Base-by-base conservation (phyloP, 1,140 invertebrate genomes). In the Sinonovacula constricta region DNA sequence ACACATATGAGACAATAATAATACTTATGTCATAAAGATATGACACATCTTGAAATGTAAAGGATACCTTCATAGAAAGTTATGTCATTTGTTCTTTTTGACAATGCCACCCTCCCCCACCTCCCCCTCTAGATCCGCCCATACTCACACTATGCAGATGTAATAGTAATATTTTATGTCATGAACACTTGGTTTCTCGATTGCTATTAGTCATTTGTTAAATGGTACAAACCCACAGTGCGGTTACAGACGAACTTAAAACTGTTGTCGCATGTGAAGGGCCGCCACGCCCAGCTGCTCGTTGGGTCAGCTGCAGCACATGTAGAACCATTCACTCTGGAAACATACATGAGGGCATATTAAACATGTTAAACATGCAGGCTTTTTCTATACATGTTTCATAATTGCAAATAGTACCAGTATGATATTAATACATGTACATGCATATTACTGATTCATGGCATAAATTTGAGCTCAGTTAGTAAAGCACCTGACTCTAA, bases 161-260 rank as follows among this genome's bases (percentile, higher is more conserved):
- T 22, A 49, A n/a, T 12, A 10, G 10, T 49, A 10, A 49, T 49
- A 12, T 10, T 12, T 10, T n/a, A 10, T 10, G n/a, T 49, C 45
- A n/a, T 49, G 45, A n/a, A n/a, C n/a, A n/a, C 10, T 10, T 12
- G n/a, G 45, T 12, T 10, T 49, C n/a, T 10, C 45, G 45, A 10
- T 12, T 12, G 45, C 10, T 12, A 49, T 49, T 49, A n/a, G 45
- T 12, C 10, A 49, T 49, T 49, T 24, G 14, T 15, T 59, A 7
- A 53, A n/a, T n/a, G n/a, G 3, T 30, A 62, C 56, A 28, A 34
- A 75, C 72, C 72, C 30, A 66, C 4, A 24, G 72, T 36, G n/a
- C 62, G 65, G 62, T 75, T 75, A 66, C 72, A 75, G 26, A 75
- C 59, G 45, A 75, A 75, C 49, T 57, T 75, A 24, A 66, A 34